phyloP scores from a whole-genome alignment of 1,140 invertebrate species.

The Hycleus cichorii region DNA sequence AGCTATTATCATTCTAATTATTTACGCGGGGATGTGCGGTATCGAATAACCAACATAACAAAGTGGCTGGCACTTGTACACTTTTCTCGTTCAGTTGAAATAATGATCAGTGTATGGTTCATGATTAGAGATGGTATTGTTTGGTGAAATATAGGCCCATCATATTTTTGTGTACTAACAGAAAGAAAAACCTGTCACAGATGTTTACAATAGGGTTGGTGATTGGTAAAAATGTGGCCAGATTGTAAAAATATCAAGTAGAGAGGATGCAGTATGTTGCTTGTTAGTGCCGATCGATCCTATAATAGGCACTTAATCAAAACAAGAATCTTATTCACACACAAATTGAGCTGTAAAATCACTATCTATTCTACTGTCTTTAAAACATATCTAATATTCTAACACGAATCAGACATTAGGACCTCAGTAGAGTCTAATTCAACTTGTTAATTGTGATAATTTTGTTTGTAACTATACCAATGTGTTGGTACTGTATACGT shows the following conservation, averaged over 20 bases:
- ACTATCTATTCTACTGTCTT: too few relatives aligned
- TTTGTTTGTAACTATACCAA: too few relatives aligned
- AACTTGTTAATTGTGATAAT: too few relatives aligned
- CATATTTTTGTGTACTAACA: not conserved
- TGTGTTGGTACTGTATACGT: too few relatives aligned
- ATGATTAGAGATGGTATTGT: slow-evolving; percentile 32
- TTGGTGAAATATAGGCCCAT: slow-evolving; percentile 30
- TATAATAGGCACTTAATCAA: too few relatives aligned
- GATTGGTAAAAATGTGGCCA: slow-evolving; percentile 23
- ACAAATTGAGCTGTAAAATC: too few relatives aligned
- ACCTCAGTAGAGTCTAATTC: too few relatives aligned
- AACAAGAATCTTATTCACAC: too few relatives aligned
- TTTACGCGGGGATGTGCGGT: slow-evolving; percentile 26
- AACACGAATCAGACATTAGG: too few relatives aligned
- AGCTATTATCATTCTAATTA: slow-evolving; percentile 38
- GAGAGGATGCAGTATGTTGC: too few relatives aligned
- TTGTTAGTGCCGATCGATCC: too few relatives aligned
- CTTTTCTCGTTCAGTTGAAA: not conserved
- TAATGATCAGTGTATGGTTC: slow-evolving; percentile 17
- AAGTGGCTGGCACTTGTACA: slow-evolving; percentile 27
- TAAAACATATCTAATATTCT: too few relatives aligned
- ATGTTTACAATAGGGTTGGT: slow-evolving; percentile 30
- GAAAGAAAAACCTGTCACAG: slow-evolving; percentile 31
- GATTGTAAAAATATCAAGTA: slow-evolving; percentile 2
- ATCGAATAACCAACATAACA: slow-evolving; percentile 21